A percentile compares a stretch with the other conserved stretches of the same genome.
Evolutionary conservation across 2,113 vertebrate species (phyloP).

Genomic region (Synodontis membranacea): DNA sequence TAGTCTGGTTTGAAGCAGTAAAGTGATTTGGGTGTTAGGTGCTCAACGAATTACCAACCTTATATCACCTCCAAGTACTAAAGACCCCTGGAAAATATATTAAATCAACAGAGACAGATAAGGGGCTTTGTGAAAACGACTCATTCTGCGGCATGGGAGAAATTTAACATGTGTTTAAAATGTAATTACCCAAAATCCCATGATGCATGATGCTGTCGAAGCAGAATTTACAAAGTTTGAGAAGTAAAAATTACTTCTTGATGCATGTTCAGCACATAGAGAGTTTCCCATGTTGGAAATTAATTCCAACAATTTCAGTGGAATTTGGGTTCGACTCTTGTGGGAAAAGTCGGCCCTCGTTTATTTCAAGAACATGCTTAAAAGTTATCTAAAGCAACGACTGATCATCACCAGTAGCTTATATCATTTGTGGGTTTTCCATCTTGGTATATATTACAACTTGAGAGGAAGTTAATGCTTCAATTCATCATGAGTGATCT

Average conservation of each 20-base stretch:
- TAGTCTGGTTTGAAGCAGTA: conserved; percentile 8
- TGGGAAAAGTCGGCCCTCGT: conserved; percentile 44
- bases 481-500: conserved; percentile 37
- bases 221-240: conserved; percentile 38
- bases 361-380: conserved; percentile 17
- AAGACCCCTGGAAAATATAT: conserved; percentile 37
- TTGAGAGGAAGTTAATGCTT: conserved; percentile 47
- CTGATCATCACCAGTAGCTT: conserved; percentile 52
- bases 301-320: conserved; percentile 58
- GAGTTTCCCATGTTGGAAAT: conserved; percentile 52
- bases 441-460: conserved; percentile 49
- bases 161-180: conserved; percentile 60
- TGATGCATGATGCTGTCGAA: conserved; percentile 43
- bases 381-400: conserved; percentile 39
- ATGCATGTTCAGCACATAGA: conserved; percentile 11
- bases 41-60: conserved; percentile 11
- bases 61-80: conserved; percentile 36
- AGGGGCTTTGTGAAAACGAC: conserved; percentile 33
- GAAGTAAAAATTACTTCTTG: conserved; percentile 24
- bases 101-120: conserved; percentile 40
- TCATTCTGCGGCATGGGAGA: conserved; percentile 43
- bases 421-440: conserved; percentile 52
- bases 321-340: conserved; percentile 50
- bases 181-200: conserved; percentile 57
- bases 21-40: conserved; percentile 36